phyloP scores from a whole-genome alignment of 2,113 vertebrate species.

The Lota lota region DNA sequence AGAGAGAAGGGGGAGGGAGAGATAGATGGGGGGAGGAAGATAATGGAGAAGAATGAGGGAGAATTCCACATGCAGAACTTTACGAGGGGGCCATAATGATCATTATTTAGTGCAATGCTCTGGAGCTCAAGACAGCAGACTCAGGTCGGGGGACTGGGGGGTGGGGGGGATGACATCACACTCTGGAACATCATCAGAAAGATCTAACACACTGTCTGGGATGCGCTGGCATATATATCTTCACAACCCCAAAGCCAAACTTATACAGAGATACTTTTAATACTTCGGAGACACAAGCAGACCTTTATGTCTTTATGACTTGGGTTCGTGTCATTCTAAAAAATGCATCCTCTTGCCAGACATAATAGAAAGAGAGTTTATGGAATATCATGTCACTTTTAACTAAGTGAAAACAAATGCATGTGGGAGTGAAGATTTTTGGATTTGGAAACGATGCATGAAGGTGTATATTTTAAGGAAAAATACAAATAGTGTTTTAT shows the following conservation, averaged over 20 bases:
- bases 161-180: conserved; percentile 35
- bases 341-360: too few species aligned
- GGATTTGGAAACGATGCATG: too few species aligned
- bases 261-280: too few species aligned
- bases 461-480: too few species aligned
- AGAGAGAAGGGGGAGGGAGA: conserved; percentile 8
- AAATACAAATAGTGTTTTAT: too few species aligned
- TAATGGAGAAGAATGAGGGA: conserved; percentile 48
- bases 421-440: too few species aligned
- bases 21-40: conserved; percentile 22
- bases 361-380: too few species aligned
- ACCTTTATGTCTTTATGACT: too few species aligned
- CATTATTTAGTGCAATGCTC: conserved; percentile 64
- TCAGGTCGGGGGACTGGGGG: neutral
- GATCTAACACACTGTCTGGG: conserved; percentile 38
- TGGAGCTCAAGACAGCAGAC: conserved; percentile 10
- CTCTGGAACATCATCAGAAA: conserved; percentile 30
- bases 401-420: too few species aligned
- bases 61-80: conserved; percentile 49
- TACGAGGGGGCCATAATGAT: conserved; percentile 58
- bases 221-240: conserved; percentile 17
- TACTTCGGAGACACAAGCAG: too few species aligned
- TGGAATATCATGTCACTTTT: too few species aligned
- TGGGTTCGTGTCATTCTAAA: too few species aligned
- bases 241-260: neutral